These are phyloP conservation scores for Avahi laniger DNA, from an alignment of 2,797 vertebrate genomes.

Conservation along the genomic window DNA sequence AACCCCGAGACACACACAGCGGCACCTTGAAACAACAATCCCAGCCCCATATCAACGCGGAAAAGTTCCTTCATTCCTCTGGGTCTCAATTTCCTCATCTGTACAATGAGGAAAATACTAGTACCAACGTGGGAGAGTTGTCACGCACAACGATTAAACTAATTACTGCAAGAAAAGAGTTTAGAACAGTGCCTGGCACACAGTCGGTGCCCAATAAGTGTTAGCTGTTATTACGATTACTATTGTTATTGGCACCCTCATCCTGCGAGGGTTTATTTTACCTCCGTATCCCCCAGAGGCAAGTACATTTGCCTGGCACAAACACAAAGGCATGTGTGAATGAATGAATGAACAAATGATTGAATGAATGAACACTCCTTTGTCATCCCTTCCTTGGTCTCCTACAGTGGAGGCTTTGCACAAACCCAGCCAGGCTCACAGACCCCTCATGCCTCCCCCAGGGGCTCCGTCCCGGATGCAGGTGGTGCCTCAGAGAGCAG, in stretches of 20 bases:
- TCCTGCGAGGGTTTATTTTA: accelerated
- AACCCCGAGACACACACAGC: not conserved
- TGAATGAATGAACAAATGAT: not conserved
- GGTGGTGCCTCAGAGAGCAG: not conserved
- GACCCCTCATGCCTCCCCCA: accelerated
- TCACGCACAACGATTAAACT: accelerated
- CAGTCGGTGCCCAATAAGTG: accelerated
- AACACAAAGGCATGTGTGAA: not conserved
- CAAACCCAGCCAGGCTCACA: not conserved
- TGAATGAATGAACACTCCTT: not conserved
- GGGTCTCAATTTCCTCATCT: not conserved
- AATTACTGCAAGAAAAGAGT: not conserved
- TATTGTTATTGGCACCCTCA: not conserved
- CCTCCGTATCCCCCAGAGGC: not conserved
- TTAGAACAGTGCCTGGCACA: not conserved
- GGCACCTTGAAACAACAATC: accelerated
- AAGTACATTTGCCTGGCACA: too few relatives aligned
- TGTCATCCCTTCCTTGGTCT: not conserved
- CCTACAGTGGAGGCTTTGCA: accelerated
- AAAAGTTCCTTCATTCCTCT: not conserved
- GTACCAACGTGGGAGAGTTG: not conserved
- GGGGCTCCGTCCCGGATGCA: not conserved
- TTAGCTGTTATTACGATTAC: accelerated
- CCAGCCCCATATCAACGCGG: not conserved
- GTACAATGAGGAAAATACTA: not conserved